phyloP scores from a whole-genome alignment of 1,140 invertebrate genomes.

The Zaprionus kolodkinae region DNA sequence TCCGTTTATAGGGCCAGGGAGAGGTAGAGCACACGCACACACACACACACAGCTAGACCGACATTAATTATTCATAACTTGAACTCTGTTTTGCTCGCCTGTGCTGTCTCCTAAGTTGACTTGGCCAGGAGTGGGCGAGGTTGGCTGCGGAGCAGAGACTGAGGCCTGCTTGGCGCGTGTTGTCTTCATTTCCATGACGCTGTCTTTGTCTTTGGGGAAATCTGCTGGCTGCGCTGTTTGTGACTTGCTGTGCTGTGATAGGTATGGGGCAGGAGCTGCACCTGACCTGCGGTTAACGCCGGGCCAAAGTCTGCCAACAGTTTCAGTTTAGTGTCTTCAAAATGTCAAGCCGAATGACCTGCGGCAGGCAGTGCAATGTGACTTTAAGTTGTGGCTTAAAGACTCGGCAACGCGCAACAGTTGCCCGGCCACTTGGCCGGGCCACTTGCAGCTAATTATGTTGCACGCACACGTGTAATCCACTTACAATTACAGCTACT shows the following conservation, averaged over 20 bases:
- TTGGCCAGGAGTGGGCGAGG: not conserved
- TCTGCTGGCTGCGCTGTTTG: slow-evolving; percentile 46
- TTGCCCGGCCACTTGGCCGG: not conserved
- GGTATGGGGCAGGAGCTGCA: not conserved
- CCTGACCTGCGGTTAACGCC: slow-evolving; percentile 40
- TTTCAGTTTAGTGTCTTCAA: slow-evolving; percentile 75
- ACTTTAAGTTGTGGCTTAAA: slow-evolving; percentile 28
- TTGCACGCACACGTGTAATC: slow-evolving; percentile 35
- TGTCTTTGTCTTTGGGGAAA: slow-evolving; percentile 76
- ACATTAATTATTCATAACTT: slow-evolving; percentile 81
- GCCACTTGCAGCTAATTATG: slow-evolving; percentile 28
- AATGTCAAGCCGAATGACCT: slow-evolving; percentile 68
- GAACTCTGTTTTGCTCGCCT: slow-evolving; percentile 47
- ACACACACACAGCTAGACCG: slow-evolving; percentile 46
- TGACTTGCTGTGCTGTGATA: not conserved
- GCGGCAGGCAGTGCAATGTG: slow-evolving; percentile 1
- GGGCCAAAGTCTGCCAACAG: slow-evolving; percentile 60
- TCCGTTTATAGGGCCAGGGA: slow-evolving; percentile 26
- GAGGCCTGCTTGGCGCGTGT: not conserved
- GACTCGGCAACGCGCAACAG: slow-evolving; percentile 15
- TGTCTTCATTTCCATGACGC: slow-evolving; percentile 48
- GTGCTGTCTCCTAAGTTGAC: slow-evolving; percentile 15
- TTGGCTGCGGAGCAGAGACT: not conserved
- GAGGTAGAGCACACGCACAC: slow-evolving; percentile 33
- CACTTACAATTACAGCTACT: slow-evolving; percentile 28